phyloP scores from a whole-genome alignment of 2,113 vertebrate genomes.

The Austrofundulus limnaeus region DNA sequence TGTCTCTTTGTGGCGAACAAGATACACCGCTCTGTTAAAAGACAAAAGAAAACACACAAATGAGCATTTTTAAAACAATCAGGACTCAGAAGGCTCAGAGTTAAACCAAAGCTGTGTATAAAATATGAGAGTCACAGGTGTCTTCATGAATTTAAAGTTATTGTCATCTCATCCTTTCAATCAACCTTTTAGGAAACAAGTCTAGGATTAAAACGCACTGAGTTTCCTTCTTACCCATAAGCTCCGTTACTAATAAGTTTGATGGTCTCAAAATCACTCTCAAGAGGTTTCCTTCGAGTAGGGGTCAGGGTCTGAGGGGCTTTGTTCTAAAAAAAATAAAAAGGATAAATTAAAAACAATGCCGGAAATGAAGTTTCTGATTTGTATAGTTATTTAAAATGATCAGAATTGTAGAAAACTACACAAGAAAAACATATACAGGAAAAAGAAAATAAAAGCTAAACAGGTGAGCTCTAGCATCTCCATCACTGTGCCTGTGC shows the following conservation, averaged over 20 bases:
- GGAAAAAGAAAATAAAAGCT: no score
- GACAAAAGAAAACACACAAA: background rate
- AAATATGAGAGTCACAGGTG: background rate
- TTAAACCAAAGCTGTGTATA: background rate
- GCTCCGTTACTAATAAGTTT: constrained; percentile 98
- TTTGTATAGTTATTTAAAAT: no score
- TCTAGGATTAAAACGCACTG: background rate
- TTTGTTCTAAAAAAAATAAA: constrained; percentile 74
- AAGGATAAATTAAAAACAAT: constrained; percentile 24
- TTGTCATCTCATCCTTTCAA: background rate
- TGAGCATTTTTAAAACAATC: background rate
- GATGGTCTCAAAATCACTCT: constrained; percentile 95
- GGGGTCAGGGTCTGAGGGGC: constrained; percentile 67
- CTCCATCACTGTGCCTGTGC: no score
- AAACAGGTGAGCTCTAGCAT: no score
- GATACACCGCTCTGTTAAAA: constrained; percentile 86
- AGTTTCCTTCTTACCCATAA: constrained; percentile 85
- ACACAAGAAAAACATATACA: no score
- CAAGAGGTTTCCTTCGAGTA: constrained; percentile 87
- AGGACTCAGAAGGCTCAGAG: background rate
- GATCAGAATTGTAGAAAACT: no score
- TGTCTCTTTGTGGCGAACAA: constrained; percentile 93
- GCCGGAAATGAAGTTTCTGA: no score
- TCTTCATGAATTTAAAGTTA: background rate
- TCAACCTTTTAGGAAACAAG: background rate